Evolutionary conservation across 1,140 invertebrate species (phyloP).

Genomic region (Platyscapa corneri): DNA sequence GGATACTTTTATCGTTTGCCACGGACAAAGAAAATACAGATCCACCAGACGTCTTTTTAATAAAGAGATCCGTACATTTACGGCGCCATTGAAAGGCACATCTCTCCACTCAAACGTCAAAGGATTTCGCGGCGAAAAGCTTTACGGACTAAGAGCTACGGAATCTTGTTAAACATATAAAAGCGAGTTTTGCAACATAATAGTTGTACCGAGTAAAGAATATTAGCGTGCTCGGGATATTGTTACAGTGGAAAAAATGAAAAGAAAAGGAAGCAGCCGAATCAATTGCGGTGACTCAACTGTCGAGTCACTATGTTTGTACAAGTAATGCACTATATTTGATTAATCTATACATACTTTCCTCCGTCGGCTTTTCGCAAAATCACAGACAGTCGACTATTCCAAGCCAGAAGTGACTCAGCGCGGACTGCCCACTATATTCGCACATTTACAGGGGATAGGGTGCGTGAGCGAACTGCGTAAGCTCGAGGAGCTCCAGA

Average conservation of each 20-base stretch:
- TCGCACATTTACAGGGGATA: neutral
- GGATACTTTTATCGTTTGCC: neutral
- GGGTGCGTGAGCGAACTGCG: slow-evolving; percentile 31
- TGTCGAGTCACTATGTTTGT: neutral
- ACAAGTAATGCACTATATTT: neutral
- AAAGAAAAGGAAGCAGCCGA: neutral
- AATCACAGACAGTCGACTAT: neutral
- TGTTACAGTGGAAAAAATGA: neutral
- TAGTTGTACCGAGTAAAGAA: neutral
- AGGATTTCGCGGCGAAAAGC: neutral
- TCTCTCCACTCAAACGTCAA: neutral
- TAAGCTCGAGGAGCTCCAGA: neutral
- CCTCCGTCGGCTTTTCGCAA: neutral
- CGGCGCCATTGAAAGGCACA: neutral
- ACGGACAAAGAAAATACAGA: neutral
- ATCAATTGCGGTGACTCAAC: neutral
- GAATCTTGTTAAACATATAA: neutral
- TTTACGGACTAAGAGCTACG: neutral
- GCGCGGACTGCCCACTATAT: neutral
- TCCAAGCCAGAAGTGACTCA: neutral
- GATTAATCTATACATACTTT: neutral
- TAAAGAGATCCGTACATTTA: neutral
- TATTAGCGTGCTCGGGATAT: neutral
- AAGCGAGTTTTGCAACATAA: neutral
- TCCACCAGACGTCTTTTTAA: neutral